These are phyloP conservation scores for Jacana jacana DNA, from an alignment of 2,113 vertebrate species.

Conservation along the genomic window DNA sequence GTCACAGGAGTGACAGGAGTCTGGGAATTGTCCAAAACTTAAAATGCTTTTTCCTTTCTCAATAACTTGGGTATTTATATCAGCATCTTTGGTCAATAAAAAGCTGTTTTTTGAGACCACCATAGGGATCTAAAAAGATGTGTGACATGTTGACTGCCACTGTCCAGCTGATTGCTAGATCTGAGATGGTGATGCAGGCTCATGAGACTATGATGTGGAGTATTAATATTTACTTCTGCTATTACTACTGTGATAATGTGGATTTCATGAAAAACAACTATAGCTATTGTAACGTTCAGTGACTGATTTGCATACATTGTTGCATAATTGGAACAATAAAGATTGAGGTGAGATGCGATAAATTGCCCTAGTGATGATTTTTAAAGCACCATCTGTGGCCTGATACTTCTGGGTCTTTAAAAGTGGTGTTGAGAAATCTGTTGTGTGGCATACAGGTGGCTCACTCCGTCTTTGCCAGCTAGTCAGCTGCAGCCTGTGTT, in stretches of 20 bases:
- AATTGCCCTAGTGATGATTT: background rate
- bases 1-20: background rate
- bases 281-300: background rate
- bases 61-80: background rate
- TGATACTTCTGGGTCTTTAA: background rate
- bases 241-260: background rate
- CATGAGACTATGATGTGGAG: background rate
- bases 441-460: background rate
- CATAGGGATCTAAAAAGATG: background rate
- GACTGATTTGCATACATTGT: background rate
- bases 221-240: background rate
- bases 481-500: background rate
- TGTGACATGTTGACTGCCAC: background rate
- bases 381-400: conserved; percentile 30
- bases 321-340: background rate
- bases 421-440: background rate
- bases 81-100: background rate
- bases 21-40: background rate
- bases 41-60: background rate
- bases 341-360: background rate
- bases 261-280: background rate
- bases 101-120: background rate
- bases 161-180: background rate
- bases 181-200: background rate
- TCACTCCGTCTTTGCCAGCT: background rate